Percentiles rank a stretch among this genome's conserved stretches.
phyloP scores from a whole-genome alignment of 2,888 invertebrate species.

The Hyalella azteca region DNA sequence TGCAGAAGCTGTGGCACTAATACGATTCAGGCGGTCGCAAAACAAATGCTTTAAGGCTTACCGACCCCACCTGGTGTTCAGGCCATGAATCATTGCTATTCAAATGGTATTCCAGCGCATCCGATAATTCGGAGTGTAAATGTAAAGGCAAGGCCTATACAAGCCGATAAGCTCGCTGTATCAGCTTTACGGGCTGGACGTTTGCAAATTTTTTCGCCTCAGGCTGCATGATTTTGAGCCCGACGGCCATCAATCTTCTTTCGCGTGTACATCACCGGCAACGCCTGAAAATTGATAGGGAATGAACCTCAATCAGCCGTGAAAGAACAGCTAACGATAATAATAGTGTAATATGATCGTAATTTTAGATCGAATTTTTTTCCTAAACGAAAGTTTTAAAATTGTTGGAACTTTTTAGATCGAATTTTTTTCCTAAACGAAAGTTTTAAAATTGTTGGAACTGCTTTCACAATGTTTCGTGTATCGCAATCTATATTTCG shows the following conservation, averaged over 20 bases:
- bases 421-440: background rate
- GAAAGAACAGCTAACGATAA: background rate
- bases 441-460: too few species aligned
- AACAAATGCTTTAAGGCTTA: too few species aligned
- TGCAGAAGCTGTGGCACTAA: too few species aligned
- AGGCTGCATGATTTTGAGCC: background rate
- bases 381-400: background rate
- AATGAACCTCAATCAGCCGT: background rate
- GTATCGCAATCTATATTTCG: too few species aligned
- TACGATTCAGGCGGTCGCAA: too few species aligned
- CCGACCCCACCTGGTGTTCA: background rate
- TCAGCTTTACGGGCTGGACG: background rate
- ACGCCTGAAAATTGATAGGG: background rate
- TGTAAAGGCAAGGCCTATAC: background rate
- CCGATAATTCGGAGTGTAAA: constrained; percentile 17
- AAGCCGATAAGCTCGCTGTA: constrained; percentile 12
- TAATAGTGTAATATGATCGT: background rate
- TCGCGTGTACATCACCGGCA: background rate
- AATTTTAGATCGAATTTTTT: background rate
- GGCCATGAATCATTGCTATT: background rate
- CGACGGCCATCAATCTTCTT: background rate
- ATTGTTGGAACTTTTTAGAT: background rate
- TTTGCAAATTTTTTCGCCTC: background rate
- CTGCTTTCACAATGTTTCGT: too few species aligned
- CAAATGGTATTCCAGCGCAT: constrained; percentile 3